Evolutionary conservation across 2,888 invertebrate genomes (phyloP), one percentile per base, ranked within the genome.

Genomic region (Heliconius ethilla): DNA sequence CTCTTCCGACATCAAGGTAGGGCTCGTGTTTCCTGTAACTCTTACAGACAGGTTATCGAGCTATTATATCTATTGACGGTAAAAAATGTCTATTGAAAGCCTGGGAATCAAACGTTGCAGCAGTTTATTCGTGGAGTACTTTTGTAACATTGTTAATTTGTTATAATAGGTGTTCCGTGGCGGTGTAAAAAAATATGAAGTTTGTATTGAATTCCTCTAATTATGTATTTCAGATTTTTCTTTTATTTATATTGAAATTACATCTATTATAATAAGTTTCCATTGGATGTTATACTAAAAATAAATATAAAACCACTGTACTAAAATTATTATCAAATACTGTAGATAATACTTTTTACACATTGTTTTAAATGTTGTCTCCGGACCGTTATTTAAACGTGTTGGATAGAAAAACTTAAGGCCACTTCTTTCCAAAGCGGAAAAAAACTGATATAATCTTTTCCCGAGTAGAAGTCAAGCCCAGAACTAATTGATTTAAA

Each of bases 1-100:
- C 96, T 85, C 96, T 97, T 90, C 97, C 96, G 90, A 96, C 96
- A 91, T 96, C 69, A 95, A 89, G 96, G 96, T 86, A 95, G 95
- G 84, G 96, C 96, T 82, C 91, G 83, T 96, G 79, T 97, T 97
- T 90, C 97, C 96, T 85, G 97, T 95, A 76, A 95, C 96, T 82
- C 96, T 96, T 89, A 91, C 96, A 84, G 95, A 96, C 92, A 92
- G 94, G 76, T 92, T 93, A 87, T 91, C 91, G 85, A 89, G 89
- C 88, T 85, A 88, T 87, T 89, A 86, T 87, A 88, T 88, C 84
- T 87, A 87, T 84, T 81, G 89, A 85, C 85, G 86, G 91, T 89
- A 93, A 92, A 92, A 92, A 91, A 83, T 80, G 85, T 84, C 90
- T 90, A 90, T 91, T 89, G 82, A 82, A 78, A 79, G 88, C 87